Evolutionary conservation across 2,888 invertebrate species (phyloP).

Genomic region (Sinohyriopsis cumingii): DNA sequence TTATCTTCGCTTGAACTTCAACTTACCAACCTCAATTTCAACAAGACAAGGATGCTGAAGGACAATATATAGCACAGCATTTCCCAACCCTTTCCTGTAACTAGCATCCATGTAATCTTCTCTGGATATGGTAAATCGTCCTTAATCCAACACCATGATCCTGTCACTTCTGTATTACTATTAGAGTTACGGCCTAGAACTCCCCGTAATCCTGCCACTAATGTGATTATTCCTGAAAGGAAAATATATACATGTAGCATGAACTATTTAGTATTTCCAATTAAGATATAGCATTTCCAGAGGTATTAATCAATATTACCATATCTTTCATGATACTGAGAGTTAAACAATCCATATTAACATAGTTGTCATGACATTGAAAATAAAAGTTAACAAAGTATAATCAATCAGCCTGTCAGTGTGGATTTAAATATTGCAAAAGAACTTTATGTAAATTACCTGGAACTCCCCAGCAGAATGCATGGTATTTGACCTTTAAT

Average conservation of each 20-base stretch:
- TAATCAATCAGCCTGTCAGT: no score
- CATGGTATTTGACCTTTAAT: conserved; percentile 9
- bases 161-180: conserved; percentile 9
- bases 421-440: no score
- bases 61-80: conserved; percentile 6
- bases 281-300: rapidly evolving
- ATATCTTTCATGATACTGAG: no score
- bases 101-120: conserved; percentile 17
- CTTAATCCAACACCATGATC: conserved; percentile 28
- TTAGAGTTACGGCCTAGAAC: conserved; percentile 10
- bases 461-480: conserved; percentile 16
- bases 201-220: conserved; percentile 7
- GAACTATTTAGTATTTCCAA: no score
- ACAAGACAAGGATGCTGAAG: neutral
- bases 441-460: conserved; percentile 2
- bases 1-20: no score
- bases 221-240: conserved; percentile 9
- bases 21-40: conserved; percentile 1
- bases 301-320: no score
- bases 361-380: no score
- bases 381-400: no score
- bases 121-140: no score
- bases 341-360: no score
- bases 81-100: conserved; percentile 29
- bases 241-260: no score